Percentiles rank a stretch among this genome's conserved stretches.
Conservation (phyloP, 2,888 invertebrate genomes). For the Agapostemon virescens region DNA sequence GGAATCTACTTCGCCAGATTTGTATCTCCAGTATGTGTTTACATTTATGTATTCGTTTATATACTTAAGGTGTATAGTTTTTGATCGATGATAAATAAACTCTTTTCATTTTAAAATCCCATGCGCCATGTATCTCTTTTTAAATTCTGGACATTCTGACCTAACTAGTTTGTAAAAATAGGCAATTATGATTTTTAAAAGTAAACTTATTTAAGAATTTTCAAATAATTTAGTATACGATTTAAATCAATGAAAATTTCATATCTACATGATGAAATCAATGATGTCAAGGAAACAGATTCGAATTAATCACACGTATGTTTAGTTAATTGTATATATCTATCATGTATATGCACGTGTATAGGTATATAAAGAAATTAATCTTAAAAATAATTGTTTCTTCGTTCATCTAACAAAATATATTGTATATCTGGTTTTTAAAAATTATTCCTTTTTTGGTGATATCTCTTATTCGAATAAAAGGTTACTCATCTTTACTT, state of each 20-base stretch:
- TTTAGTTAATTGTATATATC: neutral
- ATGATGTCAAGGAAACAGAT: neutral
- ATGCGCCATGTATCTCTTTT: neutral
- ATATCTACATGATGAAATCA: neutral
- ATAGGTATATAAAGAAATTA: neutral
- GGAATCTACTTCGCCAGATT: conserved; percentile 43
- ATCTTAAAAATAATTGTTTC: neutral
- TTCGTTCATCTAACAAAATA: neutral
- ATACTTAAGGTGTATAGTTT: conserved; percentile 68
- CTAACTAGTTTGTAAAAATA: neutral
- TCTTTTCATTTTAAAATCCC: conserved; percentile 62
- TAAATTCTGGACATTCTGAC: neutral
- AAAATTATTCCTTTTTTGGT: neutral
- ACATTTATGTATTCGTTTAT: conserved; percentile 61
- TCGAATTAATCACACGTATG: neutral
- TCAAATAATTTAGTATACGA: too few species aligned
- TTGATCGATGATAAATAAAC: conserved; percentile 65
- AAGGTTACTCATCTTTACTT: neutral
- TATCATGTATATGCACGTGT: neutral
- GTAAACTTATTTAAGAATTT: too few species aligned
- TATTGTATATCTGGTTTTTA: neutral
- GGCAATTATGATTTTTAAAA: neutral
- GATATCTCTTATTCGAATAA: neutral
- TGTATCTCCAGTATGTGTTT: conserved; percentile 54
- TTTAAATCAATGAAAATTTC: neutral